Evolutionary conservation across 92 coral and sea anemone genomes (phyloP).

Genomic region (Isaurus tuberculatus): DNA sequence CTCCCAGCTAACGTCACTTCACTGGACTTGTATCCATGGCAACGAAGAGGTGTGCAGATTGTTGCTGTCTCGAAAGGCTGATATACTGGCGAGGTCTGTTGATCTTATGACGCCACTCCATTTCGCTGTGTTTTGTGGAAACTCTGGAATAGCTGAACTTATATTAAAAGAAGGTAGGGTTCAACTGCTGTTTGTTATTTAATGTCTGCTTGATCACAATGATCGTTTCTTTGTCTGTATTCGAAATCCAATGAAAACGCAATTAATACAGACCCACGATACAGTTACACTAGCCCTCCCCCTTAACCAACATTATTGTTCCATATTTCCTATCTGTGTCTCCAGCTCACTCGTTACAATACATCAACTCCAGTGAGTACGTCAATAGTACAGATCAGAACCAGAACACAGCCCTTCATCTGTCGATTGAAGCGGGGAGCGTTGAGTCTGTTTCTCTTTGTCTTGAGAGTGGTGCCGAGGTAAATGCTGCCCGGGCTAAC

Average conservation of each 20-base stretch:
- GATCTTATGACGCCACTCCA: slow-evolving; percentile 27
- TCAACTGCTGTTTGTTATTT: neutral
- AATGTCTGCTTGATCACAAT: neutral
- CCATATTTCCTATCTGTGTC: neutral
- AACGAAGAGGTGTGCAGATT: slow-evolving; percentile 32
- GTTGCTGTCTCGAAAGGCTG: slow-evolving; percentile 42
- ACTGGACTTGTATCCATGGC: slow-evolving; percentile 53
- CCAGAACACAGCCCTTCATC: slow-evolving; percentile 64
- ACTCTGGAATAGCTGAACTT: slow-evolving; percentile 24
- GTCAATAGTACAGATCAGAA: slow-evolving; percentile 63
- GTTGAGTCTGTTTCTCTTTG: slow-evolving; percentile 60
- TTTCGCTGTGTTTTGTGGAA: slow-evolving; percentile 31
- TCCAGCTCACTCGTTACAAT: slow-evolving; percentile 30
- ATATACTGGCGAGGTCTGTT: slow-evolving; percentile 29
- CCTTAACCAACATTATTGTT: neutral
- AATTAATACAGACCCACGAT: too few relatives aligned
- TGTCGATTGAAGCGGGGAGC: slow-evolving; percentile 67
- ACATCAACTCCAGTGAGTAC: slow-evolving; percentile 40
- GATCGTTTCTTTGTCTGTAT: neutral
- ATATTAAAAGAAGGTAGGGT: slow-evolving; percentile 32
- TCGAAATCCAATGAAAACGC: neutral
- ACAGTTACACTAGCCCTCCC: neutral
- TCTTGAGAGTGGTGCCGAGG: slow-evolving; percentile 64
- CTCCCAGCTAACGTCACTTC: slow-evolving; percentile 50
- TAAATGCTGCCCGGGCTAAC: slow-evolving; percentile 61